Evolutionary conservation across 2,888 invertebrate genomes (phyloP), one percentile per base, ranked within the genome.

Genomic region (Matsumyia berberina): DNA sequence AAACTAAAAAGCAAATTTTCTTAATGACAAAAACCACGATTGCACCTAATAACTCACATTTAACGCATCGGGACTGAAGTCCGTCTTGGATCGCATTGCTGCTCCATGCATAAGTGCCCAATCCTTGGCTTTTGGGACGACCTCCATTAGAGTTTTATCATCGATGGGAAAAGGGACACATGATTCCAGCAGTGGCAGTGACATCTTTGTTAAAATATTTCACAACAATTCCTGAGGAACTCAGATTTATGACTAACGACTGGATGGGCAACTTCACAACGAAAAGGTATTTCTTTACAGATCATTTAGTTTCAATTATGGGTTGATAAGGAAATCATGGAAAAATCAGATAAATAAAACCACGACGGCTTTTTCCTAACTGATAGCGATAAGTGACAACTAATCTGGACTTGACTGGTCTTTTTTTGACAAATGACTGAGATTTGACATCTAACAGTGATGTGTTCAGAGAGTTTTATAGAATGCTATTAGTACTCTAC

Each of bases 101-200:
- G 95, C 95, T 7, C 96, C 97, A 90, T 97, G 96, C 95, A 96
- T 96, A 35, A 97, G 90, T 0, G 96, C 96, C 95, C 95, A 97
- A 90, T 97, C 96, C 90, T 95, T 96, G 0, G 96, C 94, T 90
- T 96, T 96, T 76, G 94, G 93, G 0, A 95, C 93, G 33, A 96
- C 92, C 86, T 94, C 95, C 12, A 93, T 89, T 57, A 97, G 92
- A n/a, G 93, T 92, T 73, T 94, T 93, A 15, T 94, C 92, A 0
- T 94, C 92, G 74, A 97, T 89, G 1, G 96, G 96, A 83, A 96
- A 87, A 4, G 94, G 92, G 76, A 97, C 87, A 87, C 91, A 92
- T 35, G 90, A 88, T 39, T 89, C 88, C 57, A 92, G 73, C 8
- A 88, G 86, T 15, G 90, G 88, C 2, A 73, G 49, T 6, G 85